Conservation (phyloP, 2,888 invertebrate genomes). For the Lepidochrysops patricia region DNA sequence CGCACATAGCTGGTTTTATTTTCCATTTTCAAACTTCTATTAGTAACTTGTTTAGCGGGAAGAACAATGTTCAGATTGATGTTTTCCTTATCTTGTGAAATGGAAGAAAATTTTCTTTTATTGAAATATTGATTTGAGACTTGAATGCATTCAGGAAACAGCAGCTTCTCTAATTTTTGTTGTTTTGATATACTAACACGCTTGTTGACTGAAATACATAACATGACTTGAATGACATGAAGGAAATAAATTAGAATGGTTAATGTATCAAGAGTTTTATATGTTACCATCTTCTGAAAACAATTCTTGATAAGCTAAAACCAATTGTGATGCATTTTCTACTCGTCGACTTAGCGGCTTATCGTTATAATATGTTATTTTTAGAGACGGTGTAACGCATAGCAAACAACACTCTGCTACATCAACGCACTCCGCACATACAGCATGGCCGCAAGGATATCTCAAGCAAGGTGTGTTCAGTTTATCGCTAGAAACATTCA, state of each 20-base stretch:
- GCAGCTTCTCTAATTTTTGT: slow-evolving; percentile 49
- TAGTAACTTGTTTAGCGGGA: slow-evolving; percentile 42
- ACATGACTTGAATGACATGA: not conserved
- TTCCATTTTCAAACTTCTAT: slow-evolving; percentile 38
- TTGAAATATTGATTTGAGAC: slow-evolving; percentile 54
- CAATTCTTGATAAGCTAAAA: slow-evolving; percentile 40
- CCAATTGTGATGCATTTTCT: slow-evolving; percentile 36
- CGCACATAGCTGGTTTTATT: slow-evolving; percentile 42
- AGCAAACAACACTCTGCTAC: slow-evolving; percentile 35
- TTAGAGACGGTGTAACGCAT: slow-evolving; percentile 37
- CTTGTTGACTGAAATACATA: slow-evolving; percentile 41
- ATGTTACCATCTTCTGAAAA: slow-evolving; percentile 48
- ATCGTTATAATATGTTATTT: slow-evolving; percentile 32
- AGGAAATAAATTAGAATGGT: not conserved
- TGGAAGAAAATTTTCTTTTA: slow-evolving; percentile 41
- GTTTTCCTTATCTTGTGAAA: slow-evolving; percentile 38
- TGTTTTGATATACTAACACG: slow-evolving; percentile 46
- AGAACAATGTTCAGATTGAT: slow-evolving; percentile 27
- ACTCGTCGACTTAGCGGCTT: slow-evolving; percentile 34
- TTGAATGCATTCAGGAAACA: slow-evolving; percentile 64
- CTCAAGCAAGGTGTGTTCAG: slow-evolving; percentile 36
- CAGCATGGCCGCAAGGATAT: slow-evolving; percentile 51
- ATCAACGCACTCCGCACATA: slow-evolving; percentile 44
- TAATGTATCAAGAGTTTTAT: not conserved
- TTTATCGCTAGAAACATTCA: slow-evolving; percentile 40